phyloP scores from a whole-genome alignment of 2,113 vertebrate species.

The Colaptes auratus region DNA sequence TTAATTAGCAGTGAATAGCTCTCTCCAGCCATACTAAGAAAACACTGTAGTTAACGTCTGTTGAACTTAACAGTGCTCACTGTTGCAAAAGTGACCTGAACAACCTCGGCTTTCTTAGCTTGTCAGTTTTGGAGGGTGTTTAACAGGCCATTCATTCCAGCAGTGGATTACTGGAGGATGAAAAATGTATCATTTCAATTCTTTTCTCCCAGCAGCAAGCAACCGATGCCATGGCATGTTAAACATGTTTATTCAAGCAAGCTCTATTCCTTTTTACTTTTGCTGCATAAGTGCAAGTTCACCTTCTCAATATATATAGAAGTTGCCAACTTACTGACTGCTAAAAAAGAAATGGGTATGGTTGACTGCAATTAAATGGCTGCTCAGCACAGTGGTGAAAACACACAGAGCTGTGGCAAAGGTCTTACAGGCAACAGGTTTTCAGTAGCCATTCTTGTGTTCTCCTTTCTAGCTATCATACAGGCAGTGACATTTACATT shows the following conservation, averaged over 20 bases:
- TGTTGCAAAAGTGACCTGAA: background rate
- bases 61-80: background rate
- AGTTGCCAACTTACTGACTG: background rate
- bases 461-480: background rate
- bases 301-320: background rate
- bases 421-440: background rate
- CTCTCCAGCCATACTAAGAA: background rate
- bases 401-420: constrained; percentile 15
- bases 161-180: constrained; percentile 43
- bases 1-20: background rate
- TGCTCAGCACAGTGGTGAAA: background rate
- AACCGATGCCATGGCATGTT: constrained; percentile 37
- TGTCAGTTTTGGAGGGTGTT: background rate
- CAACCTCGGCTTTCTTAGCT: background rate
- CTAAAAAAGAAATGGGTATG: background rate
- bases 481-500: background rate
- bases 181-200: constrained; percentile 66
- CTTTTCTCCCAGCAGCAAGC: constrained; percentile 10
- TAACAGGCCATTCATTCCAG: constrained; percentile 35
- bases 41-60: background rate
- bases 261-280: background rate
- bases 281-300: constrained; percentile 37
- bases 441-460: background rate
- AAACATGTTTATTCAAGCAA: constrained; percentile 67
- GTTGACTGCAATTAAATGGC: background rate